Base-by-base conservation (phyloP, 2,888 invertebrate species). In the Nomada ruficornis region DNA sequence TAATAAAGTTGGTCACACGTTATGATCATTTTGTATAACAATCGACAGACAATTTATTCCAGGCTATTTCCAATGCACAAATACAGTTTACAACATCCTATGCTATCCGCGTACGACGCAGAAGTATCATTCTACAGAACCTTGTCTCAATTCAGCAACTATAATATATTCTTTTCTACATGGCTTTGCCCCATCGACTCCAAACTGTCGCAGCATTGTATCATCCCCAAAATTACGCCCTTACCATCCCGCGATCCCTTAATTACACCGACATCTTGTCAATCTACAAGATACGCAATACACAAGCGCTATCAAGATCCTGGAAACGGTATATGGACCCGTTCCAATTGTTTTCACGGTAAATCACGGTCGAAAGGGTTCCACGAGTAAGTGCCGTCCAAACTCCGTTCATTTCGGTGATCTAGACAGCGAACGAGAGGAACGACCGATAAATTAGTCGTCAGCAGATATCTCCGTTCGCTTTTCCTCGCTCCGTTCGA, bases 391-490 rank as follows among this genome's bases (percentile, higher is more conserved):
- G 10, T 50, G 76, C 23, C 42, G n/a, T 42, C 23, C 47, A 65
- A 80, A 86, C 84, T 83, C 69, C 82, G 83, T 88, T 88, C 88
- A 88, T 88, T 88, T 79, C 83, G 72, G 70, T 20, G 2, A 42
- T 57, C 44, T 77, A 77, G 68, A 72, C 73, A 79, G 68, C 83
- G 76, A 60, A 20, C n/a, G 60, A 65, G 77, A 83, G 83, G 86
- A 84, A 76, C 85, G 74, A 82, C 83, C 89, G 85, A 88, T 88
- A 88, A 88, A 88, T 88, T 88, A 86, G 89, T 86, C 80, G 89
- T 78, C 85, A 85, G 76, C 71, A 80, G 88, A 88, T 86, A 88
- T 88, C 88, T 86, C 88, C 10, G 80, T 88, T 88, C 80, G 81
- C 80, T 88, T 89, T 89, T 89, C 88, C 89, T 79, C 80, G 78